Conservation (phyloP, 2,888 invertebrate species). For the Perizoma affinitatum region DNA sequence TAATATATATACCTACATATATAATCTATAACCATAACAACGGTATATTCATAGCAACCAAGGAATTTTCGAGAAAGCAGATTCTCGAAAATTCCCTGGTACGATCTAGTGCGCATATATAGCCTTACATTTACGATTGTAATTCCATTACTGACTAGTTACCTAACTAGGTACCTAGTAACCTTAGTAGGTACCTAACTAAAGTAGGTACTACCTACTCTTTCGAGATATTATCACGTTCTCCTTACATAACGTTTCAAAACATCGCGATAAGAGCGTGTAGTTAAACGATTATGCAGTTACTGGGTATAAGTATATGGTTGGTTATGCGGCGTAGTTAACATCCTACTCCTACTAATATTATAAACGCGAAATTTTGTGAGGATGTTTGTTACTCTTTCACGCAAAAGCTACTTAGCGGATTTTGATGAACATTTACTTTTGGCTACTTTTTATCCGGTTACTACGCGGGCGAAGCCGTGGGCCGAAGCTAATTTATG, state of each 20-base stretch:
- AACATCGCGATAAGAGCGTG: slow-evolving; percentile 10
- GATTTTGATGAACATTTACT: no score
- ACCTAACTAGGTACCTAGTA: not conserved
- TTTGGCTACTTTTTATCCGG: no score
- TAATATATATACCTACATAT: no score
- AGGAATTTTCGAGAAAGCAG: no score
- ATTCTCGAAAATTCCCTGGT: slow-evolving; percentile 5
- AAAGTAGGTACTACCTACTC: not conserved
- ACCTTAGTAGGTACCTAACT: not conserved
- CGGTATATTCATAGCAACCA: no score
- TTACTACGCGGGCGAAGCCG: no score
- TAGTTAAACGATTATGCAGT: not conserved
- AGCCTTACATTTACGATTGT: not conserved
- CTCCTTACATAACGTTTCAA: slow-evolving; percentile 13
- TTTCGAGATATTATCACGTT: slow-evolving; percentile 9
- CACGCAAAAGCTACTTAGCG: no score
- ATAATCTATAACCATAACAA: no score
- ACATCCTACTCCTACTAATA: no score
- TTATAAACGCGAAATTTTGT: no score
- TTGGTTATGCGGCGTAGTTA: slow-evolving; percentile 1
- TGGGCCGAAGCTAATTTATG: no score
- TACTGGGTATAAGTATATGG: not conserved
- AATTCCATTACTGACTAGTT: not conserved
- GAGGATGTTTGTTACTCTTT: no score
- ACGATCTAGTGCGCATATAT: slow-evolving; percentile 8